Percentiles rank a stretch among this genome's conserved stretches.
Evolutionary conservation across 2,797 vertebrate species (phyloP).

Genomic region (Alauda arvensis): DNA sequence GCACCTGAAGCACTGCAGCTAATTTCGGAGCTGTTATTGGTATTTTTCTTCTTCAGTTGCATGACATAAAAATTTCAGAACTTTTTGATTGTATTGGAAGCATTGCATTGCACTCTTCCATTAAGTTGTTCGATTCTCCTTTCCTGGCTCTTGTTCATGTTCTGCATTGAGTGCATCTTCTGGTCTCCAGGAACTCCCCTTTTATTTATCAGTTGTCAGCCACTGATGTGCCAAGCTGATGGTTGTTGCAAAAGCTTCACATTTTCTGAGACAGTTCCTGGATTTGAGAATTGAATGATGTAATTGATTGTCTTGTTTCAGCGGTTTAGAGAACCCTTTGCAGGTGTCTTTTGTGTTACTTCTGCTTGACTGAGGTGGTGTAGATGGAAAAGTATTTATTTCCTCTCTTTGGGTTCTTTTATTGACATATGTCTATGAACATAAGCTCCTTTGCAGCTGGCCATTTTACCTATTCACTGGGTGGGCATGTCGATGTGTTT

Average conservation of each 20-base stretch:
- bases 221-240: not conserved
- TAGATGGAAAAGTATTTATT: not conserved
- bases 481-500: not conserved
- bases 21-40: not conserved
- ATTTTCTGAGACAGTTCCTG: conserved; percentile 1
- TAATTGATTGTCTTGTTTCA: not conserved
- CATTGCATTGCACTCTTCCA: rapidly evolving
- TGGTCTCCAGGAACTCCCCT: not conserved
- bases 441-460: not conserved
- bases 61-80: not conserved
- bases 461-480: not conserved
- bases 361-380: not conserved
- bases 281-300: not conserved
- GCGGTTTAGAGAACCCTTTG: not conserved
- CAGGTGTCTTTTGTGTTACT: not conserved
- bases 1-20: not conserved
- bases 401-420: not conserved
- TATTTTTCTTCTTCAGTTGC: not conserved
- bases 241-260: not conserved
- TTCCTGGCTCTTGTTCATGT: not conserved
- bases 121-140: not conserved
- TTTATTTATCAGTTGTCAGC: not conserved
- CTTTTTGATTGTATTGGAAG: not conserved
- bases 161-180: not conserved
- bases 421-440: not conserved